Evolutionary conservation across 2,888 invertebrate genomes (phyloP).

Genomic region (Eilema depressum): DNA sequence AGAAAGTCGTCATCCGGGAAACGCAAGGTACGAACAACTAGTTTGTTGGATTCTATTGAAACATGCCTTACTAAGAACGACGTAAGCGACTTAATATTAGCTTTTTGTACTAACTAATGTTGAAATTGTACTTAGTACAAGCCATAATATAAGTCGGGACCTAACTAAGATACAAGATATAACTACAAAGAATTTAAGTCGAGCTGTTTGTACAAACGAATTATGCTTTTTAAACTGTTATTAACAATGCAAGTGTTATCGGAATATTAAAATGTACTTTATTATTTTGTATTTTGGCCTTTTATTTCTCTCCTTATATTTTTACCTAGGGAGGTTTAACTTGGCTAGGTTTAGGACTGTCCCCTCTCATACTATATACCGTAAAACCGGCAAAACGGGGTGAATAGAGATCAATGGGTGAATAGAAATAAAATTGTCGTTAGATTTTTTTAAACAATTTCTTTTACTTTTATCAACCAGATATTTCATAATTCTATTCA

Average conservation of each 20-base stretch:
- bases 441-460: too few species aligned
- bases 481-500: too few species aligned
- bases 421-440: too few species aligned
- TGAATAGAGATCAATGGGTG: too few species aligned
- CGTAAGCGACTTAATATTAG: slow-evolving; percentile 3
- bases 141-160: slow-evolving; percentile 55
- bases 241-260: slow-evolving; percentile 71
- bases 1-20: too few species aligned
- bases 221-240: slow-evolving; percentile 70
- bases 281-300: slow-evolving; percentile 55
- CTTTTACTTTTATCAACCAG: too few species aligned
- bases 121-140: slow-evolving; percentile 35
- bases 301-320: background rate
- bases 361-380: too few species aligned
- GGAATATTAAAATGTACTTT: slow-evolving; percentile 70
- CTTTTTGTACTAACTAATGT: slow-evolving; percentile 32
- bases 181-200: slow-evolving; percentile 42
- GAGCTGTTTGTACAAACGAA: slow-evolving; percentile 64
- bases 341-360: too few species aligned
- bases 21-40: too few species aligned
- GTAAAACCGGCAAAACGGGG: too few species aligned
- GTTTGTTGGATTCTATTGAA: background rate
- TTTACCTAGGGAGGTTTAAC: too few species aligned
- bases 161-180: slow-evolving; percentile 44
- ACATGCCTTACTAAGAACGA: background rate